Percentiles rank a stretch among this genome's conserved stretches.
phyloP scores from a whole-genome alignment of 2,888 invertebrate genomes.

The Abrostola tripartita region DNA sequence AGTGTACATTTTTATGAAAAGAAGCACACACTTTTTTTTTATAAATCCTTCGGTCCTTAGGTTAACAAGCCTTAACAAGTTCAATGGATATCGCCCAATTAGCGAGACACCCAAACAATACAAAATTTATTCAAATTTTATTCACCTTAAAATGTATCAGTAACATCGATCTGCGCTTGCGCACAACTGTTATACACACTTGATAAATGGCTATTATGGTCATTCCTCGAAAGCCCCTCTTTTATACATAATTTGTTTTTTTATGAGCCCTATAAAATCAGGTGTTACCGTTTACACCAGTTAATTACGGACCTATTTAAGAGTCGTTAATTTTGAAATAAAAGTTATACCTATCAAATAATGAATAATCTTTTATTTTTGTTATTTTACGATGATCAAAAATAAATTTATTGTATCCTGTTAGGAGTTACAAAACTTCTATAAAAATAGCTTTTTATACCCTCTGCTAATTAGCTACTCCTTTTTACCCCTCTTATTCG shows the following conservation, averaged over 20 bases:
- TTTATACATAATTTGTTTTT: conserved; percentile 72
- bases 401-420: conserved; percentile 19
- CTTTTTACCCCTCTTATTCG: too few relatives aligned
- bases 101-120: conserved; percentile 22
- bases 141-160: conserved; percentile 71
- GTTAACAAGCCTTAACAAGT: not conserved
- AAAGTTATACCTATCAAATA: conserved; percentile 17
- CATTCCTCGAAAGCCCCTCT: conserved; percentile 46
- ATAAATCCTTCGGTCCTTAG: not conserved
- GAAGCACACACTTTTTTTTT: too few relatives aligned
- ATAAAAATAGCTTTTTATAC: not conserved
- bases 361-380: too few relatives aligned
- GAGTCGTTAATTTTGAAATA: conserved; percentile 39
- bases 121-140: conserved; percentile 65
- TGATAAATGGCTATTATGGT: conserved; percentile 63
- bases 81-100: conserved; percentile 27
- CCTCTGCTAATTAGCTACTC: too few relatives aligned
- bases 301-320: conserved; percentile 38
- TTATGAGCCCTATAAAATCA: conserved; percentile 72
- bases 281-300: conserved; percentile 70
- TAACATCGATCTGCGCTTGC: conserved; percentile 58
- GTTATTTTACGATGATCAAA: conserved; percentile 17
- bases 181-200: conserved; percentile 67
- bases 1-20: too few relatives aligned
- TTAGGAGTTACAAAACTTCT: not conserved